These are phyloP conservation scores for Spilosoma lubricipeda DNA, from an alignment of 2,888 invertebrate genomes.

Conservation along the genomic window DNA sequence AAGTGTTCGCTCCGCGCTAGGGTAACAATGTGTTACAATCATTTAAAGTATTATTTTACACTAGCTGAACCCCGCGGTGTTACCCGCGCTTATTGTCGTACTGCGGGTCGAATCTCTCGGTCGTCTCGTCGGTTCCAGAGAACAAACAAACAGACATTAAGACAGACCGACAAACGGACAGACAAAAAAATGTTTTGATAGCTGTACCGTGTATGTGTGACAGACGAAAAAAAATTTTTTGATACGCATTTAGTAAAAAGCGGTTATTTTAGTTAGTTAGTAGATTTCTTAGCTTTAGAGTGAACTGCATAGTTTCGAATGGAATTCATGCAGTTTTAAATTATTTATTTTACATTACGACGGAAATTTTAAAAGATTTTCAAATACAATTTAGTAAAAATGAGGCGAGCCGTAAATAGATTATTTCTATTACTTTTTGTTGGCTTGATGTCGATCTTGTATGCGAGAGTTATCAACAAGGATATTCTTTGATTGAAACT, in stretches of 20 bases:
- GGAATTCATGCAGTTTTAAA: neutral
- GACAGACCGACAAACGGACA: too few species aligned
- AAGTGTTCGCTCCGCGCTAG: neutral
- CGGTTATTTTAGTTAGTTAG: too few species aligned
- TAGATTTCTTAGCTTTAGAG: neutral
- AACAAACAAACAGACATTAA: too few species aligned
- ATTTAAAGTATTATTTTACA: slow-evolving; percentile 7
- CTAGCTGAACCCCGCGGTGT: too few species aligned
- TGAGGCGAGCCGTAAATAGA: neutral
- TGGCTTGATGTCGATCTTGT: neutral
- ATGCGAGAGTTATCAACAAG: neutral
- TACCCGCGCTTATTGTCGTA: too few species aligned
- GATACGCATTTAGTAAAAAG: too few species aligned
- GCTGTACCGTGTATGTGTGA: too few species aligned
- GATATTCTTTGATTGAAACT: too few species aligned
- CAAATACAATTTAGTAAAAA: neutral
- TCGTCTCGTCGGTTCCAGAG: too few species aligned
- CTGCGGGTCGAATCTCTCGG: too few species aligned
- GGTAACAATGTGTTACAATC: slow-evolving; percentile 1
- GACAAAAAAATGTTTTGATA: too few species aligned
- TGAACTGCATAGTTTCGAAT: neutral
- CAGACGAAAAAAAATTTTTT: too few species aligned
- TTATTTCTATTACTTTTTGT: neutral
- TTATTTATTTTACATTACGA: neutral
- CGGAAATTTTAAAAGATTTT: neutral